phyloP scores from a whole-genome alignment of 92 coral and sea anemone species.

The Virgularia gustaviana region DNA sequence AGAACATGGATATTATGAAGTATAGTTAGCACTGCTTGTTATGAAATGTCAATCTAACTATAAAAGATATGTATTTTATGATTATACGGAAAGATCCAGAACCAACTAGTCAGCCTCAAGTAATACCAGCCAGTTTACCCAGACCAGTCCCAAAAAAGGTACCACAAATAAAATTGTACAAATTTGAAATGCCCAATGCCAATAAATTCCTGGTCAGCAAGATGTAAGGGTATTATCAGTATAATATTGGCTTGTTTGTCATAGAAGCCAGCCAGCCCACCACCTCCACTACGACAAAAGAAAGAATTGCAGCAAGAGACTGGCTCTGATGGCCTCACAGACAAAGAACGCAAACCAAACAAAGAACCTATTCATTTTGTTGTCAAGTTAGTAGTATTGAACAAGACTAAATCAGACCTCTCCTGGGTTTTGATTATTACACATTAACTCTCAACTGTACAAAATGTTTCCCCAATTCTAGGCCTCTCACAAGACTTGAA shows the following conservation, averaged over 20 bases:
- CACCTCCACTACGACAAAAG: constrained; percentile 51
- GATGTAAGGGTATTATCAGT: neutral
- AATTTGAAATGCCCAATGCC: too few relatives aligned
- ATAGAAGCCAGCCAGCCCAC: constrained; percentile 88
- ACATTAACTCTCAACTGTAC: too few relatives aligned
- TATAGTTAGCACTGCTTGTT: too few relatives aligned
- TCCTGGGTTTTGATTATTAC: neutral
- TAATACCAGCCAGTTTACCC: constrained; percentile 5
- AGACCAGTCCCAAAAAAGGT: constrained; percentile 39
- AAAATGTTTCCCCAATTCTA: too few relatives aligned
- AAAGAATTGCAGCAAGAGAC: constrained; percentile 26
- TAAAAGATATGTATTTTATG: too few relatives aligned
- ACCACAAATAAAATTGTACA: neutral
- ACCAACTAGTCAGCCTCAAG: too few relatives aligned
- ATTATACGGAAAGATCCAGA: too few relatives aligned
- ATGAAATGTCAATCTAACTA: neutral
- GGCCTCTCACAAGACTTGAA: constrained; percentile 87
- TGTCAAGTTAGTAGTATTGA: constrained; percentile 80
- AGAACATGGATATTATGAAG: too few relatives aligned
- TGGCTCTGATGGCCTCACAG: constrained; percentile 35
- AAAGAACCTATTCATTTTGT: constrained; percentile 97
- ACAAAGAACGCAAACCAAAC: constrained; percentile 73
- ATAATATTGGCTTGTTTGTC: neutral
- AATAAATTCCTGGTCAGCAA: too few relatives aligned
- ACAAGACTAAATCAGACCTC: neutral